Evolutionary conservation across 2,888 invertebrate species (phyloP), one percentile per base, ranked within the genome.

Genomic region (Mythimna albipuncta): DNA sequence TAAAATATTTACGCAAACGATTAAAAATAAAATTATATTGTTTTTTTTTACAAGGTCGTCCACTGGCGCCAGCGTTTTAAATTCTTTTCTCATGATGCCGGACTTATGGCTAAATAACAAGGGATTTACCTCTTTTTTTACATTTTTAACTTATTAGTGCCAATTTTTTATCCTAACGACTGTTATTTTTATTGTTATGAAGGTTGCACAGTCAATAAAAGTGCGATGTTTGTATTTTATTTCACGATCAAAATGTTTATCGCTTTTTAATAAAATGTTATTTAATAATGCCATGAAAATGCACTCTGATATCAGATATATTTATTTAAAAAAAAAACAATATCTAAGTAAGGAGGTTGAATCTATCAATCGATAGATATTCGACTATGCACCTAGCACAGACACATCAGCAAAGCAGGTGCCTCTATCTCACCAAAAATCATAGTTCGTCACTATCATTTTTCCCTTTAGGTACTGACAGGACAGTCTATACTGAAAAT

Each of bases 31-130:
- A 85, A 86, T 86, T 61, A 85, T 86, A 85, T 85, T 81, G 73
- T 21, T 32, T 82, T 88, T 83, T 88, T 88, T 88, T 79, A 82
- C 91, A 91, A 92, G 91, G 92, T 90, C 90, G 88, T 62, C 77
- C 84, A 85, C 84, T 90, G 92, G 92, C 92, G 92, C 92, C 92
- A 90, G 80, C 80, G 72, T 66, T 88, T 86, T 76, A 87, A 88
- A 92, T 91, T 90, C 86, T 89, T 89, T 85, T 83, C 79, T 80
- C 82, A 83, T 89, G 87, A 89, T 89, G 77, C 84, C 87, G 87
- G 84, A 86, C 72, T 81, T 81, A 72, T 58, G 66, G 62, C 38
- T 7, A 75, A 82, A 82, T 74, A 82, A 80, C 79, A 72, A 65
- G 81, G 72, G 73, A 80, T 83, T 87, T 83, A 83, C 84, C 83